Percentiles rank a stretch among this genome's conserved stretches.
Conservation (phyloP, 2,113 vertebrate species). For the Saccopteryx bilineata region DNA sequence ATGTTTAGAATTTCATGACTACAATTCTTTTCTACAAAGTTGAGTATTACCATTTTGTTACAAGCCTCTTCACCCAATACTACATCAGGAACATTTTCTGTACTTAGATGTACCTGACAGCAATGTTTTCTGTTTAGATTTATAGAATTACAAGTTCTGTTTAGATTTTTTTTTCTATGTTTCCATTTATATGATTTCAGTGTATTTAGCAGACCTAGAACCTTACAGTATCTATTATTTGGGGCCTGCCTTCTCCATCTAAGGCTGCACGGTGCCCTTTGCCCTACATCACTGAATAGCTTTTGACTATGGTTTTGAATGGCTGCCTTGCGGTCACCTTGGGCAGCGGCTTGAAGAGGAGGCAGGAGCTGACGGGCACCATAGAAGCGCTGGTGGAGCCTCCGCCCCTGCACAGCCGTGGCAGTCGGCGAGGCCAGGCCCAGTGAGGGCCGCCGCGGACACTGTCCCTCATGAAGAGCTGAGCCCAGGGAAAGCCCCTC, state of each 20-base stretch:
- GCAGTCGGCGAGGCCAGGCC: not conserved
- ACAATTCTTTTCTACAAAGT: not conserved
- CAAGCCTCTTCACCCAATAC: not conserved
- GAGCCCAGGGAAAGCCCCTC: too few relatives aligned
- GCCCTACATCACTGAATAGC: rapidly evolving
- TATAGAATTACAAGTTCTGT: not conserved
- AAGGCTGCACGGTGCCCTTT: rapidly evolving
- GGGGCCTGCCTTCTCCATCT: not conserved
- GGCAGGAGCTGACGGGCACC: rapidly evolving
- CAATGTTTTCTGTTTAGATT: not conserved
- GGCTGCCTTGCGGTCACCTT: not conserved
- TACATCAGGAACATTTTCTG: not conserved
- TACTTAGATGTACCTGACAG: not conserved
- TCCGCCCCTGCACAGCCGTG: not conserved
- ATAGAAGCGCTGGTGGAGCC: rapidly evolving
- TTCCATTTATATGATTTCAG: not conserved
- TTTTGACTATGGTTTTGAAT: not conserved
- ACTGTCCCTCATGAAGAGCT: not conserved
- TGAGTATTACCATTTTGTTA: not conserved
- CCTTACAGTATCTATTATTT: not conserved
- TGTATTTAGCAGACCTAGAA: not conserved
- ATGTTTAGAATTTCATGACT: not conserved
- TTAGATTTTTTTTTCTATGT: not conserved
- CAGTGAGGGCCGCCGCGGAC: not conserved
- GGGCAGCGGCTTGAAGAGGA: too few relatives aligned